Percentiles rank a stretch among this genome's conserved stretches.
phyloP scores from a whole-genome alignment of 2,888 invertebrate genomes.

The Spilarctia lutea region DNA sequence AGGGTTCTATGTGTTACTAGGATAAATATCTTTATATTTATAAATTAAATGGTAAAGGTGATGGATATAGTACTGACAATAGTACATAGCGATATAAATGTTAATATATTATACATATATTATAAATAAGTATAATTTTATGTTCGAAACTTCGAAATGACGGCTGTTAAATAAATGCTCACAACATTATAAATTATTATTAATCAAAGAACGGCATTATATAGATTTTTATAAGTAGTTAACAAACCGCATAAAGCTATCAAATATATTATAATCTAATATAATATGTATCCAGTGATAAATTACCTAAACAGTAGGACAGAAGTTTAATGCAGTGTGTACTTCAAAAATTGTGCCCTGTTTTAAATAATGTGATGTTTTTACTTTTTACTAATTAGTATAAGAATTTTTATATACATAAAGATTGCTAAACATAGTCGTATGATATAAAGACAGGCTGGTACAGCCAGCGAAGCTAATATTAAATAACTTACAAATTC shows the following conservation, averaged over 20 bases:
- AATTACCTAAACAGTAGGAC: slow-evolving; percentile 26
- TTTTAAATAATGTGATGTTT: slow-evolving; percentile 48
- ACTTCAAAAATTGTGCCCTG: slow-evolving; percentile 35
- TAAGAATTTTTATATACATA: slow-evolving; percentile 38
- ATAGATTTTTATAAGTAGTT: slow-evolving; percentile 51
- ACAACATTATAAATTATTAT: slow-evolving; percentile 28
- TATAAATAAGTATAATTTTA: background rate
- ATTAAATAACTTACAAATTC: slow-evolving; percentile 51
- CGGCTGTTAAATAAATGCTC: slow-evolving; percentile 15
- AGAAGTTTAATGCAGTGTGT: slow-evolving; percentile 26
- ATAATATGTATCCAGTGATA: slow-evolving; percentile 21
- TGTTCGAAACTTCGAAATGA: background rate
- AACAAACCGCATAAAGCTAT: slow-evolving; percentile 54
- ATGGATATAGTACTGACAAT: slow-evolving; percentile 1
- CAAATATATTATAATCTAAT: slow-evolving; percentile 33
- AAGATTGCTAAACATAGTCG: slow-evolving; percentile 48
- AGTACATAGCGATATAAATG: slow-evolving; percentile 10
- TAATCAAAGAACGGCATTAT: slow-evolving; percentile 30
- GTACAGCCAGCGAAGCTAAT: slow-evolving; percentile 55
- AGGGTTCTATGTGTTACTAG: slow-evolving; percentile 27
- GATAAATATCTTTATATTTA: slow-evolving; percentile 3
- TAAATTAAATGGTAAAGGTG: slow-evolving; percentile 14
- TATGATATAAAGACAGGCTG: slow-evolving; percentile 52
- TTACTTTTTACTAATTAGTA: slow-evolving; percentile 34
- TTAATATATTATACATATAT: background rate